A percentile compares a stretch with the other conserved stretches of the same genome.
Evolutionary conservation across 1,140 invertebrate species (phyloP).

Genomic region (Odontomachus brunneus): DNA sequence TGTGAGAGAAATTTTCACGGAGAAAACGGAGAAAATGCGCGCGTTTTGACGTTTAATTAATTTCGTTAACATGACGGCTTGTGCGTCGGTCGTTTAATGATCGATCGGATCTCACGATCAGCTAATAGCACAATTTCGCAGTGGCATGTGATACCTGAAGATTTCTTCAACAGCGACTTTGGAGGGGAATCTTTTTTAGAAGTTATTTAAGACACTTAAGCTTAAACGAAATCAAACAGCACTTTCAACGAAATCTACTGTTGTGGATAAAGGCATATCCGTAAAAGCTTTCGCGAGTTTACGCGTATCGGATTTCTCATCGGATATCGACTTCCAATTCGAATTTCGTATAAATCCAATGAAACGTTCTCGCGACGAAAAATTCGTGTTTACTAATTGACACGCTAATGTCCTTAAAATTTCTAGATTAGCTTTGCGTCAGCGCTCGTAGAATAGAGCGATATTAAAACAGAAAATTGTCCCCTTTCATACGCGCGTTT

Average conservation of each 20-base stretch:
- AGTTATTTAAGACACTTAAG: background rate
- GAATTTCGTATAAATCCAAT: background rate
- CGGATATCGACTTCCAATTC: slow-evolving; percentile 10
- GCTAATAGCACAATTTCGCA: background rate
- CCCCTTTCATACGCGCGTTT: background rate
- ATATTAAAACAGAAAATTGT: slow-evolving; percentile 4
- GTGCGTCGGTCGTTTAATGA: too few relatives aligned
- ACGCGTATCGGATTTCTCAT: background rate
- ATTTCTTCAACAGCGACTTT: background rate
- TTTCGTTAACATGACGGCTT: background rate
- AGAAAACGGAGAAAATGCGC: background rate
- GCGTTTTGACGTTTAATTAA: background rate
- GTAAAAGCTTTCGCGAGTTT: background rate
- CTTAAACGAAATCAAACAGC: background rate
- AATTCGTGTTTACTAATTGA: background rate
- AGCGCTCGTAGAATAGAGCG: background rate
- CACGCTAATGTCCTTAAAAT: slow-evolving; percentile 12
- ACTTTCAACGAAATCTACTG: background rate
- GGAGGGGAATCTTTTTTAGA: background rate
- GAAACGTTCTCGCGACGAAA: background rate
- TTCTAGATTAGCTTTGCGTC: background rate
- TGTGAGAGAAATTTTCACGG: background rate
- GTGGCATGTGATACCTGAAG: background rate
- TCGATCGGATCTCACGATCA: background rate
- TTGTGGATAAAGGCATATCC: background rate